Base-by-base conservation (phyloP, 2,797 vertebrate species). In the Chaetophractus vellerosus region DNA sequence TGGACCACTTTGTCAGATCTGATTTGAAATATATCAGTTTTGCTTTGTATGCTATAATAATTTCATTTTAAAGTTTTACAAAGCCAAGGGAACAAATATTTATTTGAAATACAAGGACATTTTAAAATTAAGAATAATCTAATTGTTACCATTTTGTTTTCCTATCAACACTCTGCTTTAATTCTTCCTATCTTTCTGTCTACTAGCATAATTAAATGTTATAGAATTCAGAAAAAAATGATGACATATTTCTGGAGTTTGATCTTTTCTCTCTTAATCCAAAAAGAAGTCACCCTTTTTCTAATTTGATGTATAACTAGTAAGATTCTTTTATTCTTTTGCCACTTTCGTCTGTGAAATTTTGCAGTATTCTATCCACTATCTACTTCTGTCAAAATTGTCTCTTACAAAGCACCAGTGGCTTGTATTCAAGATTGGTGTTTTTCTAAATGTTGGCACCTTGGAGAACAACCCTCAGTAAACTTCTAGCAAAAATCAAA, bases 91-190 rank as follows among this genome's bases (percentile, higher is more conserved):
- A 57, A 92, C 21, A 76, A 21, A 9, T 45, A 64, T 61, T 21
- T 61, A 33, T 50, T 50, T 33, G 52, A 50, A 81, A 24, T 94
- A 61, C 9, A 72, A 80, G 76, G 72, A 90, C 74, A 36, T 36
- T 50, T 74, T 86, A 61, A 38, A 31, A 80, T 50, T 74, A 80
- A 33, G 75, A 50, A 41, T 84, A 66, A 41, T 57, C 61, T 87
- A 69, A 52, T 85, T 80, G 45, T 92, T 74, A 75, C 57, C 24
- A 12, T 24, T 41, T 71, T 78, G 38, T 79, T 86, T 78, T 84
- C 18, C 21, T 33, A 11, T 72, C 45, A 90, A 3, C 16, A 57
- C 89, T n/a, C 7, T 83, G 18, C 48, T 38, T 76, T 4, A 64
- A 41, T 63, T 15, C 38, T 31, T 78, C 64, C 8, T 59, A 1